Evolutionary conservation across 23 tunicate species (phyloP), one percentile per base, ranked within the genome.

Genomic region (Styela plicata): DNA sequence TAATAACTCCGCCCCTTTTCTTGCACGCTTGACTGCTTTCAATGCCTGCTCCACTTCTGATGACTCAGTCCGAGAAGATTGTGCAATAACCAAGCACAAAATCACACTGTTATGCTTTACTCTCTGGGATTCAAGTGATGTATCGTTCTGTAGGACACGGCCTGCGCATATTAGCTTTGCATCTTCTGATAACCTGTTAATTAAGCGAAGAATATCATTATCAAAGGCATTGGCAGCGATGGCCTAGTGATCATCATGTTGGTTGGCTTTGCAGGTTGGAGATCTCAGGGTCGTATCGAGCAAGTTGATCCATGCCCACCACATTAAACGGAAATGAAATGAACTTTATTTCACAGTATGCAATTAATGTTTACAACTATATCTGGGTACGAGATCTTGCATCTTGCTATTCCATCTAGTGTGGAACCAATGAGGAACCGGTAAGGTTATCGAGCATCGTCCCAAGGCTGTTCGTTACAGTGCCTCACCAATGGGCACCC

Each of bases 1-100:
- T 26, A 91, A 35, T 57, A 91, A 70, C 63, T 86, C 97, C 2
- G 97, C 97, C 19, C 97, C 97, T 52, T 83, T 66, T 66, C 83
- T 89, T 25, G 91, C 86, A 29, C 79, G 70, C 26, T 78, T 77
- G 28, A 91, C 85, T 32, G 78, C 87, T 57, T 83, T 69, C 82
- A 87, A 84, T 24, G 69, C 67, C 34, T 82, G 25, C 73, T 87
- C 91, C 31, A 83, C 70, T 76, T 83, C 91, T 31, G 32, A 24
- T 34, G 87, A 74, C 36, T 86, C 52, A 52, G 52, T 73, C 26
- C 84, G 63, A 18, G 37, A 67, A 0, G 84, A 69, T 22, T 65
- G 30, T 16, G 86, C 36, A 34, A 86, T 63, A 52, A 83, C 57
- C 84, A 91, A 53, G 63, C 97, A 91, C 82, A 91, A 62, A 16